Percentiles rank a stretch among this genome's conserved stretches.
These are phyloP conservation scores for Gymnobelideus leadbeateri DNA, from an alignment of 2,113 vertebrate genomes.

Conservation along the genomic window DNA sequence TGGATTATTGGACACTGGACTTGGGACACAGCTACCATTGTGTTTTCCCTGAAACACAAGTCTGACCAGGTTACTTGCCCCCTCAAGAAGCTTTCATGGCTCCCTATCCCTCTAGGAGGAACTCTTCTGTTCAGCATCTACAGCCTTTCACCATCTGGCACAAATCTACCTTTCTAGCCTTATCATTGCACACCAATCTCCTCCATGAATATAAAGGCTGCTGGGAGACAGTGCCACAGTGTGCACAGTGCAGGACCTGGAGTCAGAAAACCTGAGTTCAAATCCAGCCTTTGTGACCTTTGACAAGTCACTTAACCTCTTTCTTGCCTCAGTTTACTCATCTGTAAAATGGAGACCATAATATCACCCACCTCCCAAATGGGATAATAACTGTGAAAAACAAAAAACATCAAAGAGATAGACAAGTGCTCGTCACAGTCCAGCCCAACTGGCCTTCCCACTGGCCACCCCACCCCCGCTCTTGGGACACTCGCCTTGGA, in stretches of 20 bases:
- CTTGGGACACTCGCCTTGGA: too few species aligned
- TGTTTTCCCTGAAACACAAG: not conserved
- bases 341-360: not conserved
- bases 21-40: not conserved
- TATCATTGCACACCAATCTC: not conserved
- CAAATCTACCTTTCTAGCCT: not conserved
- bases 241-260: not conserved
- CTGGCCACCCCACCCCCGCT: too few species aligned
- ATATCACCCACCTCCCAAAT: not conserved
- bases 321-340: not conserved
- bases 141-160: not conserved
- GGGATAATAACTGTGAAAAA: not conserved
- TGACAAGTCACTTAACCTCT: not conserved
- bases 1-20: too few species aligned
- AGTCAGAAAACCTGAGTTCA: not conserved
- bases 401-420: not conserved
- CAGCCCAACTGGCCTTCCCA: not conserved
- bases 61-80: not conserved
- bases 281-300: not conserved
- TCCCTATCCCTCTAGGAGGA: not conserved
- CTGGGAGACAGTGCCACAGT: not conserved
- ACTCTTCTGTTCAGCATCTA: not conserved
- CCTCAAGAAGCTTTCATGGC: not conserved
- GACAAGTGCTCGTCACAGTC: not conserved
- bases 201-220: not conserved